These are phyloP conservation scores for Loripinus fragilis DNA, from an alignment of 2,888 invertebrate species.

Conservation along the genomic window DNA sequence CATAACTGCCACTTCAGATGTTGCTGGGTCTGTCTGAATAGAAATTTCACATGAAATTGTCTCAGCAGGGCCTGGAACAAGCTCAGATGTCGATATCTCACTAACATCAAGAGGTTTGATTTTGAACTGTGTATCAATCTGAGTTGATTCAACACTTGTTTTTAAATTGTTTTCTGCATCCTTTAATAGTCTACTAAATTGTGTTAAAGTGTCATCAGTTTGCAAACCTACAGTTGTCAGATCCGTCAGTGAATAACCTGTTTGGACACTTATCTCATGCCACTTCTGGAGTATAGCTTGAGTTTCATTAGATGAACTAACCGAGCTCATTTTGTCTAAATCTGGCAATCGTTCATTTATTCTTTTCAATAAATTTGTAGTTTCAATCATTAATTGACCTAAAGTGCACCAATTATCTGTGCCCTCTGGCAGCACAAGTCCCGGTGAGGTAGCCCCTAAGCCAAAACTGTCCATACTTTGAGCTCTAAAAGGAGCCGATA, in stretches of 20 bases:
- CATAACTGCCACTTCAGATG: not conserved
- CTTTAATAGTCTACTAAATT: not conserved
- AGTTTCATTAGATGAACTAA: slow-evolving; percentile 51
- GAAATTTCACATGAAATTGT: slow-evolving; percentile 42
- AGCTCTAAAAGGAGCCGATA: slow-evolving; percentile 60
- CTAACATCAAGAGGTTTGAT: slow-evolving; percentile 35
- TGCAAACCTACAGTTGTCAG: slow-evolving; percentile 59
- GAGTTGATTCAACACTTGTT: slow-evolving; percentile 33
- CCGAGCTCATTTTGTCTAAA: slow-evolving; percentile 35
- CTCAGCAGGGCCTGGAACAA: slow-evolving; percentile 37
- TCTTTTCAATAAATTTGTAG: slow-evolving; percentile 63
- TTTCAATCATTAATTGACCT: slow-evolving; percentile 71
- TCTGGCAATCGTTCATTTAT: slow-evolving; percentile 64
- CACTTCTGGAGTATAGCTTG: slow-evolving; percentile 42
- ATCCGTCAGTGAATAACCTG: slow-evolving; percentile 63
- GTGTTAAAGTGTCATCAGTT: slow-evolving; percentile 48
- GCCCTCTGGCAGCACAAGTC: slow-evolving; percentile 58
- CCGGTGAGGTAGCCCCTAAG: slow-evolving; percentile 34
- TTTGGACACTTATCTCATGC: slow-evolving; percentile 64
- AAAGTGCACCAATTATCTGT: slow-evolving; percentile 67
- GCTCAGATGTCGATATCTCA: slow-evolving; percentile 50
- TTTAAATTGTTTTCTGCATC: slow-evolving; percentile 5
- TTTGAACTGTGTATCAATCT: slow-evolving; percentile 37
- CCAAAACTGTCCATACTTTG: slow-evolving; percentile 59
- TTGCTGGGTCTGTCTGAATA: slow-evolving; percentile 48